These are phyloP conservation scores for Monochamus saltuarius DNA, from an alignment of 1,140 invertebrate species.

Conservation along the genomic window DNA sequence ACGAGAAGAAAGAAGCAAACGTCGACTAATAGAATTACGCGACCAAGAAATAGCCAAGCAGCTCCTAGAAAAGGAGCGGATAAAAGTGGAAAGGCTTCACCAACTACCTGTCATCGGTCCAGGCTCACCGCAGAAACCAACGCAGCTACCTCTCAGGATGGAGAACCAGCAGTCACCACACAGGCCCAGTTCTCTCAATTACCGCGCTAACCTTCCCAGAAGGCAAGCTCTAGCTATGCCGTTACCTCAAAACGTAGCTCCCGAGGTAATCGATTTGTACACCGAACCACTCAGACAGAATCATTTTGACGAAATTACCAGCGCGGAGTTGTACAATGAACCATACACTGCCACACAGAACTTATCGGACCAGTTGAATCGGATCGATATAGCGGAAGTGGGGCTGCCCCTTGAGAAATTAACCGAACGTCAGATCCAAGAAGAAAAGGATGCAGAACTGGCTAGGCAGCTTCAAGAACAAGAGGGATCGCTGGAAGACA, in stretches of 20 bases:
- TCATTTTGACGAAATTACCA: slow-evolving; percentile 24
- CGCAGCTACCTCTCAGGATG: slow-evolving; percentile 21
- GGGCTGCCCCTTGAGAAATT: slow-evolving; percentile 58
- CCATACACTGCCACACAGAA: slow-evolving; percentile 31
- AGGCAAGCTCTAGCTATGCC: slow-evolving; percentile 46
- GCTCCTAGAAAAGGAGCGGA: slow-evolving; percentile 49
- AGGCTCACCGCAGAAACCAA: slow-evolving; percentile 26
- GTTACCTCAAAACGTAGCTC: slow-evolving; percentile 27
- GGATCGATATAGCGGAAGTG: slow-evolving; percentile 46
- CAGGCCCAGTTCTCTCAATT: slow-evolving; percentile 28
- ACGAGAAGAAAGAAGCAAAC: slow-evolving; percentile 60
- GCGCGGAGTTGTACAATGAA: slow-evolving; percentile 40
- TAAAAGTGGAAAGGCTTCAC: slow-evolving; percentile 34
- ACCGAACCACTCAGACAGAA: slow-evolving; percentile 27
- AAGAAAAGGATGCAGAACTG: slow-evolving; percentile 62
- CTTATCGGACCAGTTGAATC: slow-evolving; percentile 37
- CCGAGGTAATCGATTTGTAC: slow-evolving; percentile 23
- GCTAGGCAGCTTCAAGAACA: slow-evolving; percentile 60
- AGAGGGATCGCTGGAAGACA: slow-evolving; percentile 61
- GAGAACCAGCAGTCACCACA: slow-evolving; percentile 30
- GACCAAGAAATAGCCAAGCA: slow-evolving; percentile 54
- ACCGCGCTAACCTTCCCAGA: slow-evolving; percentile 39
- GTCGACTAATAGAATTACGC: slow-evolving; percentile 56
- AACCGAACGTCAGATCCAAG: slow-evolving; percentile 58
- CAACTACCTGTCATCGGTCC: slow-evolving; percentile 12